phyloP scores from a whole-genome alignment of 2,888 invertebrate genomes.

The Lochmaea crataegi region DNA sequence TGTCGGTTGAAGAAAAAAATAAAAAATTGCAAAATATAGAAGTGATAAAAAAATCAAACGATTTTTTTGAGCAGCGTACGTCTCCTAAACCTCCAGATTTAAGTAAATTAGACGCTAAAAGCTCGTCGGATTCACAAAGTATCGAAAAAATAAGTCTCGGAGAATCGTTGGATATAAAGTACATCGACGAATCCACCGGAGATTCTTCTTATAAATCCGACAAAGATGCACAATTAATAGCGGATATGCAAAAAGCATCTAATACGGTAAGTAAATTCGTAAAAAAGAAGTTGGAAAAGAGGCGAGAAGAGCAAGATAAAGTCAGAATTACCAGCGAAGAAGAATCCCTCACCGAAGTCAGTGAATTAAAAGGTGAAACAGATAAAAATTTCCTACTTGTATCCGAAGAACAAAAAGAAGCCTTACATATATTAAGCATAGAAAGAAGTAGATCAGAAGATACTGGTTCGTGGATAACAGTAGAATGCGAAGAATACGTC shows the following conservation, averaged over 20 bases:
- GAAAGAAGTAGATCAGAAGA: conserved; percentile 75
- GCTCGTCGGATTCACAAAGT: conserved; percentile 63
- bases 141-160: conserved; percentile 62
- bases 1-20: conserved; percentile 63
- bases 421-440: conserved; percentile 63
- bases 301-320: conserved; percentile 57
- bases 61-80: conserved; percentile 64
- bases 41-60: conserved; percentile 60
- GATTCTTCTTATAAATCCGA: conserved; percentile 64
- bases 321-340: conserved; percentile 72
- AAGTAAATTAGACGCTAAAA: conserved; percentile 60
- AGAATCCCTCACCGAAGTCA: conserved; percentile 76
- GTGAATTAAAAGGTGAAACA: conserved; percentile 68
- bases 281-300: conserved; percentile 59
- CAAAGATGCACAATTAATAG: conserved; percentile 60
- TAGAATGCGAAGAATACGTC: conserved; percentile 76
- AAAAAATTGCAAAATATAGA: conserved; percentile 59
- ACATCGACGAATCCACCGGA: conserved; percentile 64
- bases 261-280: conserved; percentile 60
- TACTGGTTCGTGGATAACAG: conserved; percentile 76
- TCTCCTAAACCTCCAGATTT: conserved; percentile 63
- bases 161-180: conserved; percentile 64
- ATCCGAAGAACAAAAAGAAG: conserved; percentile 66
- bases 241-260: conserved; percentile 61
- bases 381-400: conserved; percentile 69